Evolutionary conservation across 2,797 vertebrate species (phyloP), one percentile per base, ranked within the genome.

Genomic region (Numenius phaeopus): DNA sequence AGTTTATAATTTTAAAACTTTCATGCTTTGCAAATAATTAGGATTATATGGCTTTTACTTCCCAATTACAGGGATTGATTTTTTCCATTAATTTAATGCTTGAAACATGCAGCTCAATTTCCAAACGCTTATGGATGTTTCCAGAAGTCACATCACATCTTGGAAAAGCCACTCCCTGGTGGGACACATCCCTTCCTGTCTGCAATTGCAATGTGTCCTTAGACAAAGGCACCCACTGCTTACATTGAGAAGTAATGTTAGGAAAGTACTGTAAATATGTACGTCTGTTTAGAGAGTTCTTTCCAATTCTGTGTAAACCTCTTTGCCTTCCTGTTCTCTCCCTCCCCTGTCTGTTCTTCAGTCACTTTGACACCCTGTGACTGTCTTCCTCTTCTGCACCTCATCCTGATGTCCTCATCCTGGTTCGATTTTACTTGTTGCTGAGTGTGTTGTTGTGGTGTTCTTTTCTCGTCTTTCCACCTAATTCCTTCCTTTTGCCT

Each of bases 391-490:
- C 4, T 10, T 29, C 8, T 30, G 12, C 3, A 3, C 10, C 30
- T 73, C 69, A 61, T 17, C 27, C 27, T 29, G 5, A 10, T 59
- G 7, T 75, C 39, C 15, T 76, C 32, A 42, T 39, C 16, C 16
- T 57, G 4, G 4, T 65, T 61, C 0, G 0, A 3, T 44, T 85
- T 82, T 21, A 54, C 55, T 69, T 55, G 19, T 18, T 79, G 9
- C 34, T 39, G 8, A 61, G 16, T 46, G 7, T 27, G 44, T 3
- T 32, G 17, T 1, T 69, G 15, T 3, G 22, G 27, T 1, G 0
- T 16, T 39, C 42, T 73, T 64, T 69, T 3, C 39, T 37, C 47
- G 23, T 44, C 16, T 47, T 4, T 69, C 5, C 13, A 59, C 6
- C 7, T 58, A 54, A 29, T 40, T 84, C 4, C 46, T 75, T 89